phyloP scores from a whole-genome alignment of 2,888 invertebrate species.

The Seira musarum region DNA sequence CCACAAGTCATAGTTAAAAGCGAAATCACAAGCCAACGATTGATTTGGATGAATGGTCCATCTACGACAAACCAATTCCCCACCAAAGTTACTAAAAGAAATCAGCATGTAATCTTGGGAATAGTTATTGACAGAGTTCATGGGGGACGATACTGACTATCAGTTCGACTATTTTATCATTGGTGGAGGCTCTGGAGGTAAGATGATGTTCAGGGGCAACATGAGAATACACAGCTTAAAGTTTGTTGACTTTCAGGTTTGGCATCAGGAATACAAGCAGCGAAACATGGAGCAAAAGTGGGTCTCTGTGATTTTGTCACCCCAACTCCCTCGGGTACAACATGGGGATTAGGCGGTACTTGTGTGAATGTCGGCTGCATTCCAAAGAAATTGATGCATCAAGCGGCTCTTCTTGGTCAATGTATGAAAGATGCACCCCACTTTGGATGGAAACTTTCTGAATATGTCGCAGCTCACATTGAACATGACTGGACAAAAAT shows the following conservation, averaged over 20 bases:
- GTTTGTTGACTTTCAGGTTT: too few species aligned
- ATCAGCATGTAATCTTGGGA: too few species aligned
- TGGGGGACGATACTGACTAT: too few species aligned
- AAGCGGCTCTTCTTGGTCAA: conserved; percentile 83
- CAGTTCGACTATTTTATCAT: conserved; percentile 41
- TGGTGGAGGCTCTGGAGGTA: conserved; percentile 61
- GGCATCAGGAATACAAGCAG: conserved; percentile 36
- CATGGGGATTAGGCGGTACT: conserved; percentile 60
- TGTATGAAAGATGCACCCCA: conserved; percentile 78
- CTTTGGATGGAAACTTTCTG: conserved; percentile 56
- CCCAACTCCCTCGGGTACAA: conserved; percentile 73
- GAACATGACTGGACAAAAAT: conserved; percentile 75
- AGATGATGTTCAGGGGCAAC: too few species aligned
- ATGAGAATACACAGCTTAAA: too few species aligned
- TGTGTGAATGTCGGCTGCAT: conserved; percentile 60
- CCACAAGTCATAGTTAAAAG: too few species aligned
- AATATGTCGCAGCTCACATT: conserved; percentile 44
- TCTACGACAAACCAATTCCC: too few species aligned
- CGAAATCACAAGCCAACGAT: too few species aligned
- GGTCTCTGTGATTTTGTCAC: conserved; percentile 77
- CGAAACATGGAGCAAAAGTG: conserved; percentile 31
- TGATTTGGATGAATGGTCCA: too few species aligned
- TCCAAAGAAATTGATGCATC: conserved; percentile 95
- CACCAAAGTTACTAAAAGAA: too few species aligned
- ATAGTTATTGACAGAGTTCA: too few species aligned